Evolutionary conservation across 1,140 invertebrate genomes (phyloP).

Genomic region (Scaptomyza pallida): DNA sequence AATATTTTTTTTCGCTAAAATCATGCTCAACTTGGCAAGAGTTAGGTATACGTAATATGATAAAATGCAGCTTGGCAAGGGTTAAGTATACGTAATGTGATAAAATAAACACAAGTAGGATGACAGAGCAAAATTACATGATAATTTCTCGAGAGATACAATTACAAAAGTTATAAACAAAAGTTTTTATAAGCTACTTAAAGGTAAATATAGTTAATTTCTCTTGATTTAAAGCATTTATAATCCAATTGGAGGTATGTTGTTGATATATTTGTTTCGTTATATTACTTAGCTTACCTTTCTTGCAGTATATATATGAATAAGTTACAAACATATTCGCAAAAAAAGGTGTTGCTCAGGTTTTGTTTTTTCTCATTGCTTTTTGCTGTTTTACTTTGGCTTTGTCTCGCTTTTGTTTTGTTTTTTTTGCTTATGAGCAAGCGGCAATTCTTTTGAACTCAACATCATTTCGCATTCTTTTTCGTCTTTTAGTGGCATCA

Average conservation of each 20-base stretch:
- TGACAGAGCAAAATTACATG: neutral
- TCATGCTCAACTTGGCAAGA: neutral
- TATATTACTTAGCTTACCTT: no score
- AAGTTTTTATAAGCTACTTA: no score
- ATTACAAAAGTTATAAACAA: neutral
- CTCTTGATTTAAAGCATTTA: no score
- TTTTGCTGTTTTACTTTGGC: neutral
- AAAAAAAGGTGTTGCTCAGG: neutral
- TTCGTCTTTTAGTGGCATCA: conserved; percentile 14
- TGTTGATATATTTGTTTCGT: no score
- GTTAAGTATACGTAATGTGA: neutral
- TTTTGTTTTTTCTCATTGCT: neutral
- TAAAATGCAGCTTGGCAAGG: neutral
- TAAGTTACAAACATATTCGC: no score
- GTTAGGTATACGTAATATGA: neutral
- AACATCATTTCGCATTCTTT: conserved; percentile 40
- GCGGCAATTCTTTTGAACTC: conserved; percentile 28
- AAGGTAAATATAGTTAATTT: no score
- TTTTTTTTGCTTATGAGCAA: conserved; percentile 1
- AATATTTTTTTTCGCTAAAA: neutral
- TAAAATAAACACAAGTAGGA: neutral
- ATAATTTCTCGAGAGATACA: neutral
- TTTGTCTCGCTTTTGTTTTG: conserved; percentile 12
- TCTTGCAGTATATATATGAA: no score
- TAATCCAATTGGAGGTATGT: no score